These are phyloP conservation scores for Loriculus beryllinus DNA, from an alignment of 2,797 vertebrate species.

Conservation along the genomic window DNA sequence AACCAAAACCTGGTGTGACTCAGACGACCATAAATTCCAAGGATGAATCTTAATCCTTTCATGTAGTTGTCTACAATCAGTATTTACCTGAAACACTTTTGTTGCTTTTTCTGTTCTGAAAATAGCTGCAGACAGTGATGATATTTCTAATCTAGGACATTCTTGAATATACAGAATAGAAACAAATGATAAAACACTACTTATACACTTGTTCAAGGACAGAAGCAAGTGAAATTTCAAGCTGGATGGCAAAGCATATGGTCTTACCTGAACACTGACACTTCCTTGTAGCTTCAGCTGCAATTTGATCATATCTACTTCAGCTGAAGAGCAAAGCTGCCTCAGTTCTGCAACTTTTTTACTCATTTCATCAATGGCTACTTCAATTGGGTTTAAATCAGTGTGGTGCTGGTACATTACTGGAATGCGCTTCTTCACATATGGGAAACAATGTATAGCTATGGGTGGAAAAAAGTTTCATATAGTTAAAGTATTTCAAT, in stretches of 20 bases:
- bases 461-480: background rate
- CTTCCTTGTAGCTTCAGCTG: conserved; percentile 96
- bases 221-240: background rate
- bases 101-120: background rate
- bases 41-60: background rate
- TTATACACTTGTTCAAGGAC: background rate
- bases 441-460: conserved; percentile 97
- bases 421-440: conserved; percentile 94
- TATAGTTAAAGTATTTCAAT: background rate
- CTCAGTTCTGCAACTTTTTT: conserved; percentile 90
- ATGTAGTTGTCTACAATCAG: background rate
- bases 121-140: background rate
- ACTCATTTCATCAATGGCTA: conserved; percentile 98
- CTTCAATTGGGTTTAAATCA: conserved; percentile 95
- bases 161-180: background rate
- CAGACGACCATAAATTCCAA: background rate
- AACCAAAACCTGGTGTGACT: background rate
- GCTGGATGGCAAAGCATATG: background rate
- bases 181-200: background rate
- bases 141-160: background rate
- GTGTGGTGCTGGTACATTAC: conserved; percentile 98
- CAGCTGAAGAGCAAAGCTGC: conserved; percentile 85
- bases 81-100: background rate
- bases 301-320: conserved; percentile 97
- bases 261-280: conserved; percentile 92